Conservation (phyloP, 2,113 vertebrate genomes). For the Malurus cyaneus region DNA sequence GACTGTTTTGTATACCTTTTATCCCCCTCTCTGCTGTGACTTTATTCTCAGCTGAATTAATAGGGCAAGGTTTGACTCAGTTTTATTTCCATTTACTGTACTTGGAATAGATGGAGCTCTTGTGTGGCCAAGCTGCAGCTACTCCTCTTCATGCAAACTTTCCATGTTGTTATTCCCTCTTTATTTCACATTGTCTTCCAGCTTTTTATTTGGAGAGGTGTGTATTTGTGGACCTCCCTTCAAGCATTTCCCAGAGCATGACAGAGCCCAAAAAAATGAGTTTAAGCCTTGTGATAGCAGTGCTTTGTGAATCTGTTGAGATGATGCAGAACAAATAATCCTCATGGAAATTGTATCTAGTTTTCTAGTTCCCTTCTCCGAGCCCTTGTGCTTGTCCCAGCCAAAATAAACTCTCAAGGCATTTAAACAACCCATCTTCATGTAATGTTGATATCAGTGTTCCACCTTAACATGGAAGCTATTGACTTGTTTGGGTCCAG, state of each 20-base stretch:
- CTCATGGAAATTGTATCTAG: not conserved
- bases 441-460: not conserved
- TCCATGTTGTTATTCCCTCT: not conserved
- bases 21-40: not conserved
- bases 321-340: not conserved
- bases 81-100: not conserved
- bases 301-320: not conserved
- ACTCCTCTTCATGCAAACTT: not conserved
- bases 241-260: not conserved
- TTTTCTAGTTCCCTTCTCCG: not conserved
- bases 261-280: not conserved
- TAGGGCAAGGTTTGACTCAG: not conserved
- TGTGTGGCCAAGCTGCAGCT: not conserved
- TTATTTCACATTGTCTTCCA: not conserved
- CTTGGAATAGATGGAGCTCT: not conserved
- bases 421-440: not conserved
- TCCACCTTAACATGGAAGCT: not conserved
- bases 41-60: slow-evolving; percentile 19
- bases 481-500: not conserved
- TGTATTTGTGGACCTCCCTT: not conserved
- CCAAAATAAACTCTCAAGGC: not conserved
- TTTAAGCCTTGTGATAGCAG: not conserved
- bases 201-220: not conserved
- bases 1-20: not conserved
- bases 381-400: not conserved